Base-by-base conservation (phyloP, 2,113 vertebrate species). In the Syngnathus typhle region DNA sequence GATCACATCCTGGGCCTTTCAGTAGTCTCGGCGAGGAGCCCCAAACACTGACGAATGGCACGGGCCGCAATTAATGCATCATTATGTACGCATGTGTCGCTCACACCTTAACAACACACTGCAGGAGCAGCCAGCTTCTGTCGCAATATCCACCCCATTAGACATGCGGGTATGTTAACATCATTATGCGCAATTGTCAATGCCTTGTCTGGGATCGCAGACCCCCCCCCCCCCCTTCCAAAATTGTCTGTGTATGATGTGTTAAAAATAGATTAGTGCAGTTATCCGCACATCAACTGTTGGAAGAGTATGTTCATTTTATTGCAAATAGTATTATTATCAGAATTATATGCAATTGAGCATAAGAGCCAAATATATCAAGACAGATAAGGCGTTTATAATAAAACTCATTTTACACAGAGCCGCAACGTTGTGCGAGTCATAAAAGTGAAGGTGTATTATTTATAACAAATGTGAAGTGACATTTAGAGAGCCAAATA, bases 161-260 rank as follows among this genome's bases (percentile, higher is more conserved):
- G 94, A 94, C 90, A 91, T 93, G 93, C 94, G 94, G 92, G 90
- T 95, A 96, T 93, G 92, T 90, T 93, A 92, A 93, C 93, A 91
- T 93, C 90, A 92, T 93, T 93, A 94, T 92, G 91, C 89, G 90
- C 92, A 93, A 94, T 92, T 93, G 91, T 93, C 91, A 92, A 88
- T 93, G 91, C 90, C 86, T 58, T 95, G 90, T 88, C 84, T 91
- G 78, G 84, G 78, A 78, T 79, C 84, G 78, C 84, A 23, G 84
- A 83, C 72, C 83, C 82, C 74, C 76, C 49, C 47, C 79, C 72
- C 79, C 72, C 49, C 47, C 79, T 71, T 79, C 72, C 37, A 71
- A 82, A 62, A 82, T 72, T 76, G 68, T 75, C 70, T 82, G 64
- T 68, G 67, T 76, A 64, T 66, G 55, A 36, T 15, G 27, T 56